These are phyloP conservation scores for Girardinus metallicus DNA, from an alignment of 2,797 vertebrate species.

Conservation along the genomic window DNA sequence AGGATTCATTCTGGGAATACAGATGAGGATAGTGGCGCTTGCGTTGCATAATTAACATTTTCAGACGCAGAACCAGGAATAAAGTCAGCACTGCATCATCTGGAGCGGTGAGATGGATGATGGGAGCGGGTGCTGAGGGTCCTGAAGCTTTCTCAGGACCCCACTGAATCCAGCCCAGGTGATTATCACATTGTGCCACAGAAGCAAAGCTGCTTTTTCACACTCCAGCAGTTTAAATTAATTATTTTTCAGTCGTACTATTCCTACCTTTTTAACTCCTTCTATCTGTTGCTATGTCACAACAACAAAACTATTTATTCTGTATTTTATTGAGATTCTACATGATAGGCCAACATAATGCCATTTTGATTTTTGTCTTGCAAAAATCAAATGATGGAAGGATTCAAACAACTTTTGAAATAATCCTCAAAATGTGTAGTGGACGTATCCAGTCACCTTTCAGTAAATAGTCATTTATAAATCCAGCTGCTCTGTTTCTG, in stretches of 20 bases:
- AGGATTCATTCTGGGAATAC: slow-evolving; percentile 36
- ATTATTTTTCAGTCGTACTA: slow-evolving; percentile 12
- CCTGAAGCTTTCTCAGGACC: slow-evolving; percentile 47
- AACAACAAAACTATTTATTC: neutral
- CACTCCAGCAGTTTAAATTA: slow-evolving; percentile 46
- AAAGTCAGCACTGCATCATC: slow-evolving; percentile 68
- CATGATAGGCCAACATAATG: neutral
- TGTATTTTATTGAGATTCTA: neutral
- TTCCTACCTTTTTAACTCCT: neutral
- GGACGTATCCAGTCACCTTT: neutral
- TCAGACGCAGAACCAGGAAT: slow-evolving; percentile 49
- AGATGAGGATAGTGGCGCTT: slow-evolving; percentile 35
- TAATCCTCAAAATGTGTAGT: neutral
- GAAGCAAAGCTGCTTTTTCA: slow-evolving; percentile 57
- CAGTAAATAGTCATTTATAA: neutral
- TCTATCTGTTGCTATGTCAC: neutral
- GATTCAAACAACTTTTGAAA: neutral
- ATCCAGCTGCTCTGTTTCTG: neutral
- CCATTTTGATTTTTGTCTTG: too few species aligned
- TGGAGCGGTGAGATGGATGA: slow-evolving; percentile 61
- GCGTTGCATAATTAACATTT: slow-evolving; percentile 65
- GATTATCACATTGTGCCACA: slow-evolving; percentile 58
- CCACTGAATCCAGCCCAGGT: slow-evolving; percentile 47
- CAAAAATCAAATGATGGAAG: neutral
- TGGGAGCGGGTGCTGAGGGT: slow-evolving; percentile 3